Conservation (phyloP, 2,797 vertebrate species). For the Huso huso region DNA sequence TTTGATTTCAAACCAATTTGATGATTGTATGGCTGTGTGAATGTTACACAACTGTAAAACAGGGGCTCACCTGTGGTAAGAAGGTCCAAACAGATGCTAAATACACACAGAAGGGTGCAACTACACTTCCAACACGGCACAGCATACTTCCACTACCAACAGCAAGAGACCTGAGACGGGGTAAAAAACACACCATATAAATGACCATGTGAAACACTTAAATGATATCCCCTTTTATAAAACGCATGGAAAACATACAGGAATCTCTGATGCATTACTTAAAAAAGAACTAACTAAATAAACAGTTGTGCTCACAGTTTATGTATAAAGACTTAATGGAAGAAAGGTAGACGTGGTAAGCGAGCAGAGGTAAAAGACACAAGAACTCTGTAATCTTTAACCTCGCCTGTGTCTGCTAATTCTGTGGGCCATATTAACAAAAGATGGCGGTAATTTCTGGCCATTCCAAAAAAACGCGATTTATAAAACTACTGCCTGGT, state of each 20-base stretch:
- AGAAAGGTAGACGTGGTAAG: no score
- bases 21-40: neutral
- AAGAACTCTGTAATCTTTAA: no score
- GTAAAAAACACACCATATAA: neutral
- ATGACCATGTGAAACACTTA: neutral
- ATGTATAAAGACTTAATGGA: no score
- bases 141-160: constrained; percentile 87
- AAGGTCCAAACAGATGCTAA: constrained; percentile 74
- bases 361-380: no score
- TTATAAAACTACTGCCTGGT: no score
- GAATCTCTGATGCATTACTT: no score
- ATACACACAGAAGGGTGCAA: constrained; percentile 78
- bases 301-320: no score
- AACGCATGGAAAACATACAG: neutral
- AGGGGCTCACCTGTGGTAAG: constrained; percentile 68
- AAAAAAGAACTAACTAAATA: no score
- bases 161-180: constrained; percentile 66
- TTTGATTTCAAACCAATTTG: neutral
- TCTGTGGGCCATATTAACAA: no score
- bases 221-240: neutral
- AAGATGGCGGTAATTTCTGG: no score
- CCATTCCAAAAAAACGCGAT: no score
- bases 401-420: no score
- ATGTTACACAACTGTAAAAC: neutral
- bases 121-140: constrained; percentile 77